These are phyloP conservation scores for Drosophila lacteicornis DNA, from an alignment of 1,140 invertebrate genomes.

Conservation along the genomic window DNA sequence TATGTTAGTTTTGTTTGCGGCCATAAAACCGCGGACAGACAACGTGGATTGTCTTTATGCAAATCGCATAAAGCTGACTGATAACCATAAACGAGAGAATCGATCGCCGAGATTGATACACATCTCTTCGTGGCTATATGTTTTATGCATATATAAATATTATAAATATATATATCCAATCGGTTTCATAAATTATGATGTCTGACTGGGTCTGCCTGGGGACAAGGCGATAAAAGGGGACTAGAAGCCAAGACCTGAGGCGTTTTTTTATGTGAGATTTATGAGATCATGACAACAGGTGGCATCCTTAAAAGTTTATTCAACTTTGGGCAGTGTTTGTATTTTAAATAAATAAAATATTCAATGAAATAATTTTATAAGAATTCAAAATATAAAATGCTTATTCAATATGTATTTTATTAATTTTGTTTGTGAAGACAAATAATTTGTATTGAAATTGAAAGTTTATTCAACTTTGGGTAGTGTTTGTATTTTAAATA, in stretches of 20 bases:
- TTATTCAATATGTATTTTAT: background rate
- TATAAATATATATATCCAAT: background rate
- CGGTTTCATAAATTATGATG: constrained; percentile 29
- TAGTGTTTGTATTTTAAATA: background rate
- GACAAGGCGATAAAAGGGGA: constrained; percentile 1
- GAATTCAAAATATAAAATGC: too few relatives aligned
- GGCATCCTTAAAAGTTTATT: constrained; percentile 30
- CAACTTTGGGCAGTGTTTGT: background rate
- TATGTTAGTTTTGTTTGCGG: constrained; percentile 19
- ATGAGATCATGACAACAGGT: background rate
- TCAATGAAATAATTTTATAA: too few relatives aligned
- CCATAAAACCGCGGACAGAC: constrained; percentile 41
- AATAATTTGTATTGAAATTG: background rate
- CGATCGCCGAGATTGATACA: constrained; percentile 31
- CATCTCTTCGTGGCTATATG: constrained; percentile 17
- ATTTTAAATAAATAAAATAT: background rate
- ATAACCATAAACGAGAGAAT: constrained; percentile 42
- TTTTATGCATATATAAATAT: constrained; percentile 4
- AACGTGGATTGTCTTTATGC: constrained; percentile 52
- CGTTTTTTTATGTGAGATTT: background rate
- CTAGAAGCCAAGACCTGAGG: background rate
- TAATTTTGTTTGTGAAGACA: background rate
- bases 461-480: constrained; percentile 23
- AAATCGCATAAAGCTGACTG: constrained; percentile 30
- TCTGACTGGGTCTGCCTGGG: background rate